phyloP scores from a whole-genome alignment of 2,113 vertebrate species.

The Corythaixoides concolor region DNA sequence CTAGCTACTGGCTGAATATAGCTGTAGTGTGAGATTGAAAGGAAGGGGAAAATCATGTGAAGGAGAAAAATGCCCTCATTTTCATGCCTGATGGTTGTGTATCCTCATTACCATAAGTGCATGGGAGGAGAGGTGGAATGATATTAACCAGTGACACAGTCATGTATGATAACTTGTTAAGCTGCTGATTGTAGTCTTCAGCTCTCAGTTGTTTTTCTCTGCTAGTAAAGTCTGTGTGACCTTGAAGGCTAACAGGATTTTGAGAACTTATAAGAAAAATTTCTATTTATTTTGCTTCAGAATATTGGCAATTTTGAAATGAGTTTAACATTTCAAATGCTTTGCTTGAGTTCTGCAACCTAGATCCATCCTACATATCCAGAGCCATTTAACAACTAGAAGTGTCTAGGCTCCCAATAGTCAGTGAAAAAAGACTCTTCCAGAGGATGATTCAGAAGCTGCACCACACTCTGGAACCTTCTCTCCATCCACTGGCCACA shows the following conservation, averaged over 20 bases:
- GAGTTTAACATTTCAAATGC: not conserved
- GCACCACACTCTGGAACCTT: not conserved
- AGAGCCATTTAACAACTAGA: not conserved
- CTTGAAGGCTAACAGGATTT: not conserved
- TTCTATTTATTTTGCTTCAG: not conserved
- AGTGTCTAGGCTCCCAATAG: accelerated
- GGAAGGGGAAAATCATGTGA: not conserved
- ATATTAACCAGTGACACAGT: not conserved
- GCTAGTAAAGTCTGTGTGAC: not conserved
- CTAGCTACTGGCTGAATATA: not conserved
- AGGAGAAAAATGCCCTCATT: not conserved
- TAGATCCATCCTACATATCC: not conserved
- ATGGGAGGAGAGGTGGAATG: not conserved
- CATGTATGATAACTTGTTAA: not conserved
- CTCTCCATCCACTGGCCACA: not conserved
- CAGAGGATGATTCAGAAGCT: not conserved
- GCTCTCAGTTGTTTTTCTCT: not conserved
- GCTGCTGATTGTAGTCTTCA: not conserved
- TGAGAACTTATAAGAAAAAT: not conserved
- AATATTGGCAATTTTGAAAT: not conserved
- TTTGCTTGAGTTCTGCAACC: not conserved
- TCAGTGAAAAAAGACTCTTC: not conserved
- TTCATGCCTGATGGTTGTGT: not conserved
- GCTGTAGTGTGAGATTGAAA: not conserved
- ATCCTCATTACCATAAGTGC: not conserved